Percentiles rank a stretch among this genome's conserved stretches.
Conservation (phyloP, 2,113 vertebrate genomes). For the Rutilus rutilus region DNA sequence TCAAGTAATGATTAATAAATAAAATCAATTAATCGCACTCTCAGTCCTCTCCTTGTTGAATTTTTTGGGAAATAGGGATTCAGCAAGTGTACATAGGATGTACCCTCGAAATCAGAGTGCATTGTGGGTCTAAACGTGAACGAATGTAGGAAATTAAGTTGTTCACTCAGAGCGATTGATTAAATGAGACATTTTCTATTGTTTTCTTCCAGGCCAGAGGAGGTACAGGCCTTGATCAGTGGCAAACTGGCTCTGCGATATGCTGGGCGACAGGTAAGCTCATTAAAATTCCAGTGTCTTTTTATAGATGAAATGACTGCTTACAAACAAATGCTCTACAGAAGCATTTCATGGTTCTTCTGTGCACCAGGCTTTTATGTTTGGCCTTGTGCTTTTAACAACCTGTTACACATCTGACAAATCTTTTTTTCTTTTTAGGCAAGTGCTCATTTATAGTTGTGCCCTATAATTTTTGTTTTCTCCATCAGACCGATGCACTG, state of each 20-base stretch:
- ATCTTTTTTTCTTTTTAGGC: neutral
- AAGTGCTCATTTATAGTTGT: neutral
- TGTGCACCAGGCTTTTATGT: neutral
- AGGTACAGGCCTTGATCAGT: conserved; percentile 94
- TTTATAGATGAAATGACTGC: neutral
- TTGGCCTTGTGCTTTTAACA: neutral
- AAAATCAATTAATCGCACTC: no score
- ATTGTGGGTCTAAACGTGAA: neutral
- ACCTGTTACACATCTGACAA: neutral
- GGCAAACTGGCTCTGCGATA: conserved; percentile 95
- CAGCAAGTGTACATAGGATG: neutral
- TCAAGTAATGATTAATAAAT: neutral
- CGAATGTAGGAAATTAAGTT: neutral
- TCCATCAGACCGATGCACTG: conserved; percentile 90
- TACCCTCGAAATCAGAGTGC: neutral
- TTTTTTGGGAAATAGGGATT: neutral
- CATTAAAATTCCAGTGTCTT: neutral
- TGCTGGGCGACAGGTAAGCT: conserved; percentile 89
- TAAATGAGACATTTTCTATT: neutral
- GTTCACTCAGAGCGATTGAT: no score
- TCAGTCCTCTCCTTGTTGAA: neutral
- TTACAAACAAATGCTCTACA: neutral
- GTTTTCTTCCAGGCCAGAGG: conserved; percentile 85
- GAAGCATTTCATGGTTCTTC: neutral
- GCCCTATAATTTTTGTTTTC: neutral